Evolutionary conservation across 2,888 invertebrate species (phyloP).

Genomic region (Terebella lapidaria): DNA sequence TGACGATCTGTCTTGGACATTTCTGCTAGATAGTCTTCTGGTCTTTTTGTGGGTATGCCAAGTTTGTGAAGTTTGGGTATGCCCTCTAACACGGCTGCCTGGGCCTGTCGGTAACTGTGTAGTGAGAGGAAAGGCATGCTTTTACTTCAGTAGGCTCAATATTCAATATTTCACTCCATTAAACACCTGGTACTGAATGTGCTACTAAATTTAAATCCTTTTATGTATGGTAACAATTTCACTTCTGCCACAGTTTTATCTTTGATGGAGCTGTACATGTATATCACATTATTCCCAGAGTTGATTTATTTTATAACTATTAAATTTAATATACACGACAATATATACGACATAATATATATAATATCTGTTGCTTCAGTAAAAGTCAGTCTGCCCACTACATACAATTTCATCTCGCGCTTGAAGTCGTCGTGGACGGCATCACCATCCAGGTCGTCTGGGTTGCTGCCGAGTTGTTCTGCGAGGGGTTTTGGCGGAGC

Average conservation of each 20-base stretch:
- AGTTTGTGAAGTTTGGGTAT: conserved; percentile 72
- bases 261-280: too few species aligned
- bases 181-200: too few species aligned
- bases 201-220: too few species aligned
- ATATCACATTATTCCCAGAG: too few species aligned
- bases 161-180: too few species aligned
- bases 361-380: not conserved
- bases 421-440: conserved; percentile 71
- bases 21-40: conserved; percentile 96
- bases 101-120: conserved; percentile 55
- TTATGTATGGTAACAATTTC: too few species aligned
- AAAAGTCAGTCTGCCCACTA: too few species aligned
- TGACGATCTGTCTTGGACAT: conserved; percentile 97
- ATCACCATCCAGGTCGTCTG: conserved; percentile 26
- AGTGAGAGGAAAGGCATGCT: not conserved
- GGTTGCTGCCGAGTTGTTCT: conserved; percentile 16
- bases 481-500: conserved; percentile 53
- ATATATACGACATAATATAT: not conserved
- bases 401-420: conserved; percentile 74
- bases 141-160: too few species aligned
- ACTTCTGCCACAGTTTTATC: too few species aligned
- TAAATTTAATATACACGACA: too few species aligned
- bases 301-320: too few species aligned
- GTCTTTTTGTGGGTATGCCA: conserved; percentile 74
- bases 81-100: conserved; percentile 77